Conservation (phyloP, 2,797 vertebrate genomes). For the Helostoma temminkii region DNA sequence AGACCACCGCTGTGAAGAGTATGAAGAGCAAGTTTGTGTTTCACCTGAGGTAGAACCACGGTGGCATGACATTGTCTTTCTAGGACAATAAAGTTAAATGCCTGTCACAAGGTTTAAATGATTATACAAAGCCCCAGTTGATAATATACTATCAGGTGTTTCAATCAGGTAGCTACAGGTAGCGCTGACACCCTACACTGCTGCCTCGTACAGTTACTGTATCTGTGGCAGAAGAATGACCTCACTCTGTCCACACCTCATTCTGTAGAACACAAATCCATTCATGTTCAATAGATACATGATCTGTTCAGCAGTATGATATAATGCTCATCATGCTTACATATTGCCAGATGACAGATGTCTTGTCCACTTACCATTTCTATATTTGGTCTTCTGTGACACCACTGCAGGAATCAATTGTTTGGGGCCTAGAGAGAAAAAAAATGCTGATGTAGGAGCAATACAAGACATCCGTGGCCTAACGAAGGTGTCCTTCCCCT, state of each 20-base stretch:
- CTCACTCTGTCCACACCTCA: slow-evolving; percentile 36
- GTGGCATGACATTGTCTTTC: background rate
- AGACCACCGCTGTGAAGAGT: background rate
- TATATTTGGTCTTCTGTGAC: slow-evolving; percentile 65
- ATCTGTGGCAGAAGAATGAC: slow-evolving; percentile 44
- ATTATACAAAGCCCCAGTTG: slow-evolving; percentile 15
- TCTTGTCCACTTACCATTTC: slow-evolving; percentile 72
- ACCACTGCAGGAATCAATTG: slow-evolving; percentile 64
- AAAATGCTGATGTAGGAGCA: slow-evolving; percentile 10
- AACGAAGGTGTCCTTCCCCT: slow-evolving; percentile 15
- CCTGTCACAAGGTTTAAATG: slow-evolving; percentile 15
- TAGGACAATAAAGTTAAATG: background rate
- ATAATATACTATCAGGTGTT: slow-evolving; percentile 22
- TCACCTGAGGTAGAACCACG: background rate
- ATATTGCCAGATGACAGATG: slow-evolving; percentile 18
- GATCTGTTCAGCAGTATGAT: slow-evolving; percentile 18
- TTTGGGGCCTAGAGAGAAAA: slow-evolving; percentile 52
- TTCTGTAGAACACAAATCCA: slow-evolving; percentile 51
- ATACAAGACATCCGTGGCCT: slow-evolving; percentile 16
- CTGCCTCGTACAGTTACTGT: slow-evolving; percentile 27
- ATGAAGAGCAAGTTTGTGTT: slow-evolving; percentile 15
- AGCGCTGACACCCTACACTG: slow-evolving; percentile 71
- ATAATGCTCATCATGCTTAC: slow-evolving; percentile 11
- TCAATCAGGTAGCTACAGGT: slow-evolving; percentile 25
- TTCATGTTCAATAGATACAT: slow-evolving; percentile 6